Evolutionary conservation across 2,888 invertebrate genomes (phyloP).

Genomic region (Halocaridina rubra): DNA sequence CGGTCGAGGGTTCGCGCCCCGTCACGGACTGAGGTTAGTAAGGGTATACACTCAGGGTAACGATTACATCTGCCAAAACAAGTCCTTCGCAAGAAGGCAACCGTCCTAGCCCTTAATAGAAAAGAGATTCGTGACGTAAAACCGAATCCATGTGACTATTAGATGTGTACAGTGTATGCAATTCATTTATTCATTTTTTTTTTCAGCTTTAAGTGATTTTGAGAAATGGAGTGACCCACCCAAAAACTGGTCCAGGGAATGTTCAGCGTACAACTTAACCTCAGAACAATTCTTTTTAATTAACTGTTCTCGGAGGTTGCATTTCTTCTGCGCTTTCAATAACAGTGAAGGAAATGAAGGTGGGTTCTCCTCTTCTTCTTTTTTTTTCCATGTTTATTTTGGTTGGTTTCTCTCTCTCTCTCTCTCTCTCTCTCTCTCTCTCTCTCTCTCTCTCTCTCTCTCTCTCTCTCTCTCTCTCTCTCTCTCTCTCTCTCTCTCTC

Average conservation of each 20-base stretch:
- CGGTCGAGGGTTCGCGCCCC: no score
- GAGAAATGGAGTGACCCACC: background rate
- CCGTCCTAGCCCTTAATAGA: no score
- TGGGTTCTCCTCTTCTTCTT: background rate
- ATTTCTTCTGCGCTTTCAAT: background rate
- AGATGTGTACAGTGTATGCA: no score
- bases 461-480: conserved; percentile 14
- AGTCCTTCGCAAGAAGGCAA: no score
- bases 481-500: background rate
- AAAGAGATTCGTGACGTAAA: no score
- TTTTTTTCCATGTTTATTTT: background rate
- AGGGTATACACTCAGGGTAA: no score
- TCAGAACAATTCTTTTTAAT: background rate
- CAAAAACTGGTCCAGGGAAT: background rate
- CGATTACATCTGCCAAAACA: no score
- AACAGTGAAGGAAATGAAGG: background rate
- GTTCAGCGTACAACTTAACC: background rate
- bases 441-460: background rate
- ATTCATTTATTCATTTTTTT: no score
- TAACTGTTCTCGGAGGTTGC: background rate
- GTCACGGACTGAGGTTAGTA: no score
- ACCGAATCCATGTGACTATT: no score
- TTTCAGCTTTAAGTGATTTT: no score
- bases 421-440: background rate
- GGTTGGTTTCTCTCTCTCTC: background rate